phyloP scores from a whole-genome alignment of 2,797 vertebrate species.

The Sciurus vulgaris region DNA sequence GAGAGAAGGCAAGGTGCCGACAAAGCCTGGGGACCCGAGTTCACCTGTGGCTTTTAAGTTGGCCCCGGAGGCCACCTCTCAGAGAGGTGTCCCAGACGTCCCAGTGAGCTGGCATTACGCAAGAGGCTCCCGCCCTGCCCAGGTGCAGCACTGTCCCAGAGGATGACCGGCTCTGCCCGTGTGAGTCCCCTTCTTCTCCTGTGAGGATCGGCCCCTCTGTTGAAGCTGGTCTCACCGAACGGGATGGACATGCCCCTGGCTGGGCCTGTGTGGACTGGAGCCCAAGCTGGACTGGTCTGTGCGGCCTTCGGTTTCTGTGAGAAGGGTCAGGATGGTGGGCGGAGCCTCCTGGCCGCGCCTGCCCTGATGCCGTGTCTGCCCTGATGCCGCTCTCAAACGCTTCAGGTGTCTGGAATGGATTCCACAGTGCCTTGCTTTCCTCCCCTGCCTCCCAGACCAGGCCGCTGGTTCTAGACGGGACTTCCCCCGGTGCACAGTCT shows the following conservation, averaged over 20 bases:
- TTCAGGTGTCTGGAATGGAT: not conserved
- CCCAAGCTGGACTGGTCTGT: not conserved
- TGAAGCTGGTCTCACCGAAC: fast-evolving
- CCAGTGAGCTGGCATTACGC: not conserved
- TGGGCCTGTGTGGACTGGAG: too few species aligned
- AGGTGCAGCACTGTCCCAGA: not conserved
- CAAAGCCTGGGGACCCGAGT: fast-evolving
- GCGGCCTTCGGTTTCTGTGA: not conserved
- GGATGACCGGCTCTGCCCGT: not conserved
- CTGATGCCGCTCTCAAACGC: fast-evolving
- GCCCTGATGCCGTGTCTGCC: fast-evolving
- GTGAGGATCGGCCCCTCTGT: not conserved
- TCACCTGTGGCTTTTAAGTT: not conserved
- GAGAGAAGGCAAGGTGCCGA: not conserved
- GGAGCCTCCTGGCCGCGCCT: not conserved
- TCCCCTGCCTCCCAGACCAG: not conserved
- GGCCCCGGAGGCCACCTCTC: not conserved
- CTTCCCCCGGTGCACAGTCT: not conserved
- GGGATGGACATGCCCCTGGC: fast-evolving
- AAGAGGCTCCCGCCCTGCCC: not conserved
- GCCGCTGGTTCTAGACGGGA: not conserved
- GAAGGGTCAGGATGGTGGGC: not conserved
- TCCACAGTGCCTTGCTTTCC: too few species aligned
- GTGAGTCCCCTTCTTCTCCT: not conserved
- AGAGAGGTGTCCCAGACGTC: not conserved